Base-by-base conservation (phyloP, 2,888 invertebrate genomes). In the Leptopilina drosophilae region DNA sequence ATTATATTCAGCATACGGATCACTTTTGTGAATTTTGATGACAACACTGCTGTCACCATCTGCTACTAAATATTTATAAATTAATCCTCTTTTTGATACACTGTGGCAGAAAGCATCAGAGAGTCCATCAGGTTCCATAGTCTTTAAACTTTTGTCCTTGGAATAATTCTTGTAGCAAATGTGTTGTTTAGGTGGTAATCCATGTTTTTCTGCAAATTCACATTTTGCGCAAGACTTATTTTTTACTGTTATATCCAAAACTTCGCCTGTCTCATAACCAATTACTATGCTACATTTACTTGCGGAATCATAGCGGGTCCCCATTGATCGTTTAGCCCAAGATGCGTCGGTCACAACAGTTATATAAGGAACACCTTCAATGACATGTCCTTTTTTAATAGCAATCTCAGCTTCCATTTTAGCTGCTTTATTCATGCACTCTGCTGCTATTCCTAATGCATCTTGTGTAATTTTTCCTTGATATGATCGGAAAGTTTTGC, bases 1-100 rank as follows among this genome's bases (percentile, higher is more conserved):
- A 1, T 65, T 5, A 14, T 78, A 59, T 5, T 80, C 64, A 3
- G 40, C 82, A 82, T 90, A 89, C 5, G 86, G 82, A 33, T 84
- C 80, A 20, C 64, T 75, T 81, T 87, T 82, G 33, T 81, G 14
- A 7, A 90, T 84, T 84, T 83, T 84, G 64, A 83, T 82, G 66
- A 85, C 88, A 3, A 90, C 89, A n/a, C 87, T 89, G 11, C 87
- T 87, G 80, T 91, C 91, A 12, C 49, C 49, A 49, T 49, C 49
- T 12, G 49, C 49, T 49, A 49, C 11, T 49, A 49, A 12, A 49
- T 49, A 49, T 49, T 49, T 49, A 12, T 49, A 49, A 9, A 49
- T 49, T 49, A 49, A 49, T 49, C 49, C 49, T 12, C 49, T 49
- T 49, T 49, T 49, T 49, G 12, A 12, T 0, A 49, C 11, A 49